Evolutionary conservation across 2,888 invertebrate species (phyloP), one percentile per base, ranked within the genome.

Genomic region (Thalpophila matura): DNA sequence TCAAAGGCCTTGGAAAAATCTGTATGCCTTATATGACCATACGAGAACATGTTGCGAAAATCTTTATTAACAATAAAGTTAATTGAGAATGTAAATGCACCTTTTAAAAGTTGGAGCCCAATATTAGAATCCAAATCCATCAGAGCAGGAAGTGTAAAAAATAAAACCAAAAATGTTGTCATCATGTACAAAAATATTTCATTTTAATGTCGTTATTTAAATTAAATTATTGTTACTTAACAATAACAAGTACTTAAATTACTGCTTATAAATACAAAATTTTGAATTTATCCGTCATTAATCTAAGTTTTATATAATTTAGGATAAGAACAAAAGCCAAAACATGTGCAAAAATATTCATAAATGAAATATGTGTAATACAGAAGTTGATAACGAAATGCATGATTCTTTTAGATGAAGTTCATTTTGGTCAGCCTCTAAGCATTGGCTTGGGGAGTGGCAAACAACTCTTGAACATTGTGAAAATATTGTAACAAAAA

Each of bases 161-260:
- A 83, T 78, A 79, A 87, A 85, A 87, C 80, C 24, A 79, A 47
- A 75, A 43, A 42, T 69, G 51, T 80, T 85, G 81, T 86, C 83
- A 77, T 87, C 88, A 89, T 90, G 86, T 92, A 91, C 89, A 92
- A 93, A 94, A 93, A 93, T 91, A 94, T 90, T 91, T 91, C 85
- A 81, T 89, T 93, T 92, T 91, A 89, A 86, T 91, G 87, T 88
- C 87, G 86, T 88, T 90, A 85, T 81, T 77, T 89, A 90, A 87
- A 87, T 89, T 88, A 91, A 85, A 84, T 86, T 86, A 87, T 82
- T 84, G 86, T 89, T 88, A 88, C 85, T 82, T 89, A 89, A 85
- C 82, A 88, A 89, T 88, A 90, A 91, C 89, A 90, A 87, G 70
- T 84, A 75, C 81, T 82, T 85, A 84, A 67, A 74, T 74, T 77